These are phyloP conservation scores for Epiblema foenella DNA, from an alignment of 2,888 invertebrate genomes.

Conservation along the genomic window DNA sequence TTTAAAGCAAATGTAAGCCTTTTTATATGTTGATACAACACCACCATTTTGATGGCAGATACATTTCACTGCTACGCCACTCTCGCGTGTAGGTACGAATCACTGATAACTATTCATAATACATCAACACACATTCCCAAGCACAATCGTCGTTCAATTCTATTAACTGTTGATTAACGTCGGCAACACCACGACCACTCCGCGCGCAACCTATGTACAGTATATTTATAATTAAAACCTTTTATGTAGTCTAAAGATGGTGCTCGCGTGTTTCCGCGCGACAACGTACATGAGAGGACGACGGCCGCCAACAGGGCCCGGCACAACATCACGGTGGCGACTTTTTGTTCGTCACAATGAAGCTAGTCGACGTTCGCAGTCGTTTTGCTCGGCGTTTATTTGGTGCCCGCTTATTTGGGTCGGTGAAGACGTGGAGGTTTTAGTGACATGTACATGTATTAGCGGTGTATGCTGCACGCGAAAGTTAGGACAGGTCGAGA, in stretches of 20 bases:
- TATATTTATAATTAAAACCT: slow-evolving; percentile 70
- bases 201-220: slow-evolving; percentile 44
- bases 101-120: slow-evolving; percentile 12
- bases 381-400: slow-evolving; percentile 35
- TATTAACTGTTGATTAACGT: slow-evolving; percentile 55
- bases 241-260: slow-evolving; percentile 72
- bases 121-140: slow-evolving; percentile 15
- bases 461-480: not conserved
- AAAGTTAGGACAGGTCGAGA: not conserved
- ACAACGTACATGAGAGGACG: slow-evolving; percentile 79
- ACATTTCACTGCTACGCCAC: not conserved
- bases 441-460: not conserved
- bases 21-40: not conserved
- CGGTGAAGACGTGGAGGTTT: slow-evolving; percentile 22
- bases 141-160: slow-evolving; percentile 35
- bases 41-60: not conserved
- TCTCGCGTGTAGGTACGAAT: not conserved
- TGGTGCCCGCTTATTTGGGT: slow-evolving; percentile 23
- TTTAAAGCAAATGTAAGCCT: not conserved
- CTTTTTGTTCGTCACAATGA: slow-evolving; percentile 38
- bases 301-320: slow-evolving; percentile 65
- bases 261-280: slow-evolving; percentile 61
- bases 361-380: slow-evolving; percentile 15
- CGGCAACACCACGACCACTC: slow-evolving; percentile 9
- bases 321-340: slow-evolving; percentile 68